Evolutionary conservation across 2,797 vertebrate species (phyloP).

Genomic region (Ceryle rudis): DNA sequence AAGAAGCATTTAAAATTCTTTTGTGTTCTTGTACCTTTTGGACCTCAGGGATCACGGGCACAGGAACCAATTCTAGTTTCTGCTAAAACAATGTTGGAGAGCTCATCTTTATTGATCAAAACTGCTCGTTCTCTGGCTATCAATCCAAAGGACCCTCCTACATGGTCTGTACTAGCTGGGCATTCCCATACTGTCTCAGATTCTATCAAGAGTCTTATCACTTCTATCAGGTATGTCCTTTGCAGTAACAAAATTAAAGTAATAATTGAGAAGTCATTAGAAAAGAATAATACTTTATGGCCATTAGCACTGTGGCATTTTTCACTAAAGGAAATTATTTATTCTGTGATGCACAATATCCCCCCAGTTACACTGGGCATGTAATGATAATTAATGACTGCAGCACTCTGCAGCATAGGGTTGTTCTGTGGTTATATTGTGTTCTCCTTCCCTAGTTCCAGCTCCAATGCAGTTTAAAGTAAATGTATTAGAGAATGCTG

Average conservation of each 20-base stretch:
- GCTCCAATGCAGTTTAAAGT: neutral
- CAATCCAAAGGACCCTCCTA: slow-evolving; percentile 97
- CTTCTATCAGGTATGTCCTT: slow-evolving; percentile 91
- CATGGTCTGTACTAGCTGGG: slow-evolving; percentile 94
- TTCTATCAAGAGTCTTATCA: slow-evolving; percentile 98
- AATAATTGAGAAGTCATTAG: neutral
- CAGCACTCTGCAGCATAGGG: neutral
- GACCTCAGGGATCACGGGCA: slow-evolving; percentile 88
- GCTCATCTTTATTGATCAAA: slow-evolving; percentile 91
- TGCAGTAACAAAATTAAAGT: neutral
- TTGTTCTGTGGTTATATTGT: neutral
- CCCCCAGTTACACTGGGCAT: neutral
- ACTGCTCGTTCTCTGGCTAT: slow-evolving; percentile 94
- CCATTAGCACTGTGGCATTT: neutral
- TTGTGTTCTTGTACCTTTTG: neutral
- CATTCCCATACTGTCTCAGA: slow-evolving; percentile 97
- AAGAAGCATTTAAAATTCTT: neutral
- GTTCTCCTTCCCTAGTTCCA: neutral
- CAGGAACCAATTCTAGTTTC: slow-evolving; percentile 96
- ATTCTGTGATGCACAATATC: neutral
- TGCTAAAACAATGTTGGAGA: slow-evolving; percentile 95
- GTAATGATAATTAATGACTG: neutral
- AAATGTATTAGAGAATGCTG: neutral
- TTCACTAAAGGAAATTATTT: neutral
- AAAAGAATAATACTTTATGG: neutral